These are phyloP conservation scores for Achatina immaculata DNA, from an alignment of 1,140 invertebrate genomes.

Conservation along the genomic window DNA sequence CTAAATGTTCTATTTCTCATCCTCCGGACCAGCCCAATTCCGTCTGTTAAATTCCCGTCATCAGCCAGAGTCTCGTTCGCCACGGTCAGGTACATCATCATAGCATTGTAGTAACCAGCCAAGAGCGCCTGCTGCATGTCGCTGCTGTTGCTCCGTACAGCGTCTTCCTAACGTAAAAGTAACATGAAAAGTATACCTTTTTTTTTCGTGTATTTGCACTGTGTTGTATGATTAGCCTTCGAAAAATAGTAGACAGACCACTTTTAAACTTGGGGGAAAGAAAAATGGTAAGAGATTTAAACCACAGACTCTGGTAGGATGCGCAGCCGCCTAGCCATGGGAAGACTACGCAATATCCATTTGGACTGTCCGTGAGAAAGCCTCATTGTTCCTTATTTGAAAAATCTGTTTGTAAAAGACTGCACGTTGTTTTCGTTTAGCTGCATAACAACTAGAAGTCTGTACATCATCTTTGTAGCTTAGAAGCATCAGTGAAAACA, in stretches of 20 bases:
- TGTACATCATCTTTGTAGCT: too few species aligned
- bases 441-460: too few species aligned
- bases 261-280: too few species aligned
- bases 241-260: too few species aligned
- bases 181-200: neutral
- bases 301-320: too few species aligned
- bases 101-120: conserved; percentile 39
- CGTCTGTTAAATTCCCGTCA: conserved; percentile 29
- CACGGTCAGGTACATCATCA: conserved; percentile 36
- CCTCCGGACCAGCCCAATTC: neutral
- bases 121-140: conserved; percentile 21
- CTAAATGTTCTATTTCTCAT: conserved; percentile 42
- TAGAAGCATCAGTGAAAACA: too few species aligned
- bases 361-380: neutral
- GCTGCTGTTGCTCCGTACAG: neutral
- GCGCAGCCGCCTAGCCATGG: too few species aligned
- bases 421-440: neutral
- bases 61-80: conserved; percentile 39
- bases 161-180: neutral
- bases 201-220: neutral
- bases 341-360: neutral
- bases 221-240: too few species aligned
- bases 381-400: too few species aligned
- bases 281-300: too few species aligned
- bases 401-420: neutral